A percentile compares a stretch with the other conserved stretches of the same genome.
Evolutionary conservation across 2,797 vertebrate species (phyloP).

Genomic region (Enteromius paludinosus): DNA sequence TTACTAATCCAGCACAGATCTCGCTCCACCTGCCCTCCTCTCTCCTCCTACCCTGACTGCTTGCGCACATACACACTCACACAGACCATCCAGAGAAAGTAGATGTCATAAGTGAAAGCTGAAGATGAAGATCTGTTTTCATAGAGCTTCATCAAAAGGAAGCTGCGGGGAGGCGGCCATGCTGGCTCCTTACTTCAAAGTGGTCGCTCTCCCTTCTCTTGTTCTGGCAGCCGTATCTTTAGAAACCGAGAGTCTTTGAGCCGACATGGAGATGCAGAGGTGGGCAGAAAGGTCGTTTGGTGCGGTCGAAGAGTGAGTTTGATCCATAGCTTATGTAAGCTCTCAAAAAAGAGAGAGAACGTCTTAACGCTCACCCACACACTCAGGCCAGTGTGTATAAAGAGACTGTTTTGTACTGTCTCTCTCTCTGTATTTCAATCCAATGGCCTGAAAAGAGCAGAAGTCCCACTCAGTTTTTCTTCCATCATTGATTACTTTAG

Average conservation of each 20-base stretch:
- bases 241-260: constrained; percentile 42
- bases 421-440: background rate
- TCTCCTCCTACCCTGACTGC: constrained; percentile 14
- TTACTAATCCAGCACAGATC: constrained; percentile 59
- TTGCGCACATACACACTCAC: constrained; percentile 34
- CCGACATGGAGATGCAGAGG: constrained; percentile 45
- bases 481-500: constrained; percentile 18
- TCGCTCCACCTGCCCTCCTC: constrained; percentile 35
- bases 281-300: constrained; percentile 49
- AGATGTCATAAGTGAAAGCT: constrained; percentile 31
- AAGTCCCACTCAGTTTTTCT: background rate
- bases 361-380: constrained; percentile 59
- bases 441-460: background rate
- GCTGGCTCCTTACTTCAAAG: constrained; percentile 47
- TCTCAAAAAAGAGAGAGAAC: constrained; percentile 37
- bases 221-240: constrained; percentile 38
- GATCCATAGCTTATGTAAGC: constrained; percentile 53
- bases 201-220: constrained; percentile 3
- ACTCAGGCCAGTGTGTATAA: constrained; percentile 25
- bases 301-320: constrained; percentile 46
- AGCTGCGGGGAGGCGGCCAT: constrained; percentile 33
- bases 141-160: constrained; percentile 44
- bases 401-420: constrained; percentile 8
- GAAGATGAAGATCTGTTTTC: constrained; percentile 31
- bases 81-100: background rate